Conservation (phyloP, 2,113 vertebrate genomes). For the Alouatta palliata region DNA sequence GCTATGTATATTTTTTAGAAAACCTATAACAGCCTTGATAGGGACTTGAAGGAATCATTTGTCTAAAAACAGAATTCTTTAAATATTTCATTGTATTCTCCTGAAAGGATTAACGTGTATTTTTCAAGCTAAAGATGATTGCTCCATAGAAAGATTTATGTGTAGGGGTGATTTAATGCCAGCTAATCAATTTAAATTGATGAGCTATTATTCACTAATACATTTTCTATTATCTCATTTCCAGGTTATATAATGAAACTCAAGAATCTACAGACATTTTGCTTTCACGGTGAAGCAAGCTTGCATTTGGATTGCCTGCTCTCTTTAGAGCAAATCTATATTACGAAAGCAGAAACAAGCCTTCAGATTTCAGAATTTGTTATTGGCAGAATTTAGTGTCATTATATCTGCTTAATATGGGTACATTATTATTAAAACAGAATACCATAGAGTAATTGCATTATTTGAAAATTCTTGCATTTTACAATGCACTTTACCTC, state of each 20-base stretch:
- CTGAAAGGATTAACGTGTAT: constrained; percentile 46
- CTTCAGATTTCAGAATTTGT: neutral
- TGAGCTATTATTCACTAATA: constrained; percentile 33
- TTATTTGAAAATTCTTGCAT: neutral
- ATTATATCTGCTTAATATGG: neutral
- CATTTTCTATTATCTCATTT: constrained; percentile 57
- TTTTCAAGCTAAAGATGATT: constrained; percentile 54
- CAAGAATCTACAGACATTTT: constrained; percentile 10
- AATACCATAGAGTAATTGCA: neutral
- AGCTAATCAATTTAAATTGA: constrained; percentile 47
- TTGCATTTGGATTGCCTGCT: neutral
- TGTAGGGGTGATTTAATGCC: neutral
- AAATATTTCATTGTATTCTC: constrained; percentile 62
- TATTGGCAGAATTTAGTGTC: neutral
- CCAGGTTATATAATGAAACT: constrained; percentile 55
- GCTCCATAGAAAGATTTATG: constrained; percentile 50
- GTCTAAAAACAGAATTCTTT: constrained; percentile 41
- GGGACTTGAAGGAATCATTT: constrained; percentile 35
- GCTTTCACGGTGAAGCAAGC: neutral
- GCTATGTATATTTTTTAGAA: neutral
- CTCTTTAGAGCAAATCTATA: neutral
- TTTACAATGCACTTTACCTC: neutral
- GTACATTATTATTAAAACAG: neutral
- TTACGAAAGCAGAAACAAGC: neutral
- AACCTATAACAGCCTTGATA: neutral